Percentiles rank a stretch among this genome's conserved stretches.
phyloP scores from a whole-genome alignment of 2,113 vertebrate genomes.

The Balaeniceps rex region DNA sequence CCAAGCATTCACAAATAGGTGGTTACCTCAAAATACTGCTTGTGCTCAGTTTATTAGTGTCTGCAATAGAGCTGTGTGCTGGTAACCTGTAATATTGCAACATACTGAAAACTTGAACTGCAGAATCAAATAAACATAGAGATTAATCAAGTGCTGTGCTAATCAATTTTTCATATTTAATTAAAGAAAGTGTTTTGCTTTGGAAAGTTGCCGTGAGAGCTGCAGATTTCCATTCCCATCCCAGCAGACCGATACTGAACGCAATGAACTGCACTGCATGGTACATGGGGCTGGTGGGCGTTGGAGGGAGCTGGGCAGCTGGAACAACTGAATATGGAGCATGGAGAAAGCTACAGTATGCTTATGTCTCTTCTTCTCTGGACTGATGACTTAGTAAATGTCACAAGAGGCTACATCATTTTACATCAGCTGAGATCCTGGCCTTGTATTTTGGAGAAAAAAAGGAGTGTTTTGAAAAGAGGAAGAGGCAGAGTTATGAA shows the following conservation, averaged over 20 bases:
- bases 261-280: background rate
- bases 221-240: background rate
- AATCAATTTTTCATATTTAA: slow-evolving; percentile 44
- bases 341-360: background rate
- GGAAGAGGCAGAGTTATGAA: background rate
- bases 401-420: background rate
- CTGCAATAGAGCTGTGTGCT: background rate
- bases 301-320: background rate
- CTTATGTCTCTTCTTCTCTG: background rate
- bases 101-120: background rate
- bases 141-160: background rate
- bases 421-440: background rate
- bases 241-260: background rate
- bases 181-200: slow-evolving; percentile 11
- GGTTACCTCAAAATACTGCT: background rate
- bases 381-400: background rate
- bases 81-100: background rate
- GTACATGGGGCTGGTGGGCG: background rate
- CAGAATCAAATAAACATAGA: background rate
- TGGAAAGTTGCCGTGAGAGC: background rate
- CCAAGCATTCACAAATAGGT: background rate
- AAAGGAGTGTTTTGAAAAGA: background rate
- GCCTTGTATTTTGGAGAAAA: background rate
- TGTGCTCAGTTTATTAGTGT: background rate
- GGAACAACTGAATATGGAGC: background rate